Base-by-base conservation (phyloP, 2,797 vertebrate species). In the Melanogrammus aeglefinus region DNA sequence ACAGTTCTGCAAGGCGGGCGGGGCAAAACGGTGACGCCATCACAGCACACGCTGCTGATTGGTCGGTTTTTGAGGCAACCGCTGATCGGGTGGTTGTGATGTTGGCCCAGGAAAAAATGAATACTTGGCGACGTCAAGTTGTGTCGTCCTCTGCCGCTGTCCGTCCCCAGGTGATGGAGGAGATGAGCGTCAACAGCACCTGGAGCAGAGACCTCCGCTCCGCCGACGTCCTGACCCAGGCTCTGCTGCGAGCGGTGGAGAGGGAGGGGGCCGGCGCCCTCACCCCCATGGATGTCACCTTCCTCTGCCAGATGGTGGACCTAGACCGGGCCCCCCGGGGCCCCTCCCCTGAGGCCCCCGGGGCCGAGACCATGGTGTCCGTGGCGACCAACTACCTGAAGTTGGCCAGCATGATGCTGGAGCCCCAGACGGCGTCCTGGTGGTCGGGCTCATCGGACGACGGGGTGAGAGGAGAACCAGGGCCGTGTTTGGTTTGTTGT, bases 321-420 rank as follows among this genome's bases (percentile, higher is more conserved):
- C 75, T 63, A 33, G 88, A 89, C 72, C 69, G 86, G 33, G 76
- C 82, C 73, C 12, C 82, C 13, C 51, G 72, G 39, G 41, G 77
- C 6, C 66, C 79, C 6, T 33, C 76, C 71, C 41, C 41, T 1
- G 80, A 85, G 63, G 3, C 63, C 24, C 9, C n/a, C 76, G 70
- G 88, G 41, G 81, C 85, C 38, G 90, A 89, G 66, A 77, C 86
- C 77, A 87, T 94, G 83, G 84, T 87, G 24, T 92, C 93, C 76
- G 88, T 95, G 63, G 88, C 91, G 24, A 92, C 89, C 21, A 90
- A 87, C 89, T 94, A 92, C 18, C 75, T 95, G 47, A 89, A 92
- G 73, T 76, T 93, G 81, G 93, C 93, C 1, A 95, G 92, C 80
- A 73, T 91, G 82, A 88, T 95, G 81, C 86, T 95, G 73, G 92